phyloP scores from a whole-genome alignment of 37 sponge, comb jelly and placozoan species.

The Tethya wilhelma region DNA sequence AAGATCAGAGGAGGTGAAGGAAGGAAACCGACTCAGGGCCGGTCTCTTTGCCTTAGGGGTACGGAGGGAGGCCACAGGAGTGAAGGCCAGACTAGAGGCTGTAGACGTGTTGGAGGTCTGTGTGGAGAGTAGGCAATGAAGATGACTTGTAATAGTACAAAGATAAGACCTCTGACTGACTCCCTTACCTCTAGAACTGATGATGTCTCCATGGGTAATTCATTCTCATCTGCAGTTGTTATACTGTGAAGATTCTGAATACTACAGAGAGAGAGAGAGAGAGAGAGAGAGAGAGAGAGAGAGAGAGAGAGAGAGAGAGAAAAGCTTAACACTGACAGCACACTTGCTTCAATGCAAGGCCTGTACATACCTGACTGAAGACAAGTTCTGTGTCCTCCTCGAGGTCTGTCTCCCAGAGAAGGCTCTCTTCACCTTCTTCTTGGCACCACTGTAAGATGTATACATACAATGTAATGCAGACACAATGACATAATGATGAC shows the following conservation, averaged over 20 bases:
- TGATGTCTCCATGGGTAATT: slow-evolving; percentile 7
- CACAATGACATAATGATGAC: not conserved
- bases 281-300: slow-evolving; percentile 27
- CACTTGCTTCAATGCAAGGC: not conserved
- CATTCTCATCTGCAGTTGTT: slow-evolving; percentile 60
- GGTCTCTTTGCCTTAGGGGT: slow-evolving; percentile 66
- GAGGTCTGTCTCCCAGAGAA: slow-evolving; percentile 48
- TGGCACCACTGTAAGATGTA: slow-evolving; percentile 54
- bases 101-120: slow-evolving; percentile 18
- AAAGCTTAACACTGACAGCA: not conserved
- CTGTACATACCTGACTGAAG: slow-evolving; percentile 34
- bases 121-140: not conserved
- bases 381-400: slow-evolving; percentile 19
- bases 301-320: slow-evolving; percentile 19
- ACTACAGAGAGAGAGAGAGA: slow-evolving; percentile 12
- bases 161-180: no score
- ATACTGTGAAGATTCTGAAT: slow-evolving; percentile 35
- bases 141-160: not conserved
- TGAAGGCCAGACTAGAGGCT: slow-evolving; percentile 34
- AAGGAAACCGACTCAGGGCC: slow-evolving; percentile 41
- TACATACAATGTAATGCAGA: not conserved
- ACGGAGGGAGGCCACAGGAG: slow-evolving; percentile 46
- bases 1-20: slow-evolving; percentile 64
- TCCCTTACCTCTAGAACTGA: slow-evolving; percentile 14
- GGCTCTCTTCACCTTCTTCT: slow-evolving; percentile 67